Conservation (phyloP, 2,797 vertebrate species). For the Sternarchorhynchus goeldii region DNA sequence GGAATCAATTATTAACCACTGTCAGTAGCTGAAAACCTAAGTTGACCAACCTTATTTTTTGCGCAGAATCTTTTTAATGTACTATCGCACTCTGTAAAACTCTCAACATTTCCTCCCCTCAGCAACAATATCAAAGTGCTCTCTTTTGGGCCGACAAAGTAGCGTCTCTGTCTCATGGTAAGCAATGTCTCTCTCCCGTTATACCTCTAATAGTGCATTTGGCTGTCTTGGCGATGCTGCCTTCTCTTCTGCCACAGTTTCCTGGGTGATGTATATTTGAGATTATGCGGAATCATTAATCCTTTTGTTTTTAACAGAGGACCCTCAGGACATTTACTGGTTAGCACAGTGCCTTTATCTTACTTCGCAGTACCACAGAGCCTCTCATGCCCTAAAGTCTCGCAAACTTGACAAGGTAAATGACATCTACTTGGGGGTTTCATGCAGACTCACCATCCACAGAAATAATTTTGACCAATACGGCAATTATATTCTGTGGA, state of each 20-base stretch:
- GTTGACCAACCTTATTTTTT: too few species aligned
- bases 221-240: background rate
- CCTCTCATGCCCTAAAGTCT: conserved; percentile 93
- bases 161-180: conserved; percentile 94
- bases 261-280: background rate
- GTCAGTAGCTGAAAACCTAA: too few species aligned
- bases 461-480: background rate
- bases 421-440: background rate
- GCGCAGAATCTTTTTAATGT: too few species aligned
- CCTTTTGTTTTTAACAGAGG: conserved; percentile 75
- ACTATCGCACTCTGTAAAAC: too few species aligned
- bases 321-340: conserved; percentile 98
- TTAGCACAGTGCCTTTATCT: conserved; percentile 97
- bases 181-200: conserved; percentile 61
- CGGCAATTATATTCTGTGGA: background rate
- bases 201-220: background rate
- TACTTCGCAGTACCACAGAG: conserved; percentile 96
- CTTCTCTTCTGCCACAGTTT: background rate
- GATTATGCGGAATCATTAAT: background rate
- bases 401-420: conserved; percentile 94
- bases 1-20: too few species aligned
- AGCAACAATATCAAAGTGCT: conserved; percentile 99
- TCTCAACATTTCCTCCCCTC: conserved; percentile 23
- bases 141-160: conserved; percentile 99
- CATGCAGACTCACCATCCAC: background rate